Conservation (phyloP, 2,113 vertebrate genomes). For the Eptatretus burgeri region DNA sequence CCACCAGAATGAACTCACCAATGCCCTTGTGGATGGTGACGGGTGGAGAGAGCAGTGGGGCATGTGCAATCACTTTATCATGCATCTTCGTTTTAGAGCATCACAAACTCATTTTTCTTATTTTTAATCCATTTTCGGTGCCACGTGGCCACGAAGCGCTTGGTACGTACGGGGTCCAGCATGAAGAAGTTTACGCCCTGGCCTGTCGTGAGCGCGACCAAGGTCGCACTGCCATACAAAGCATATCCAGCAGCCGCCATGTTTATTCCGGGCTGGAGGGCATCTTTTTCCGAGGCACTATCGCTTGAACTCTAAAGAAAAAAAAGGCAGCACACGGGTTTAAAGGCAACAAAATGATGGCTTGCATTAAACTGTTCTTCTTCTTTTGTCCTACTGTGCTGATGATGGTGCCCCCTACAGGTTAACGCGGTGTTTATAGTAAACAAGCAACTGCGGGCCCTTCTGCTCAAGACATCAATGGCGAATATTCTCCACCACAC, state of each 20-base stretch:
- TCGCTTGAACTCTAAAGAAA: conserved; percentile 22
- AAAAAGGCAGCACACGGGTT: neutral
- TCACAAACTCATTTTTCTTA: too few species aligned
- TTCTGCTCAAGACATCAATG: too few species aligned
- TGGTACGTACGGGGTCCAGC: conserved; percentile 47
- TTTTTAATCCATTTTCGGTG: too few species aligned
- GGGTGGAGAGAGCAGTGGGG: neutral
- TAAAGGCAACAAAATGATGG: too few species aligned
- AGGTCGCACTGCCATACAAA: conserved; percentile 60
- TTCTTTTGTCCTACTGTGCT: too few species aligned
- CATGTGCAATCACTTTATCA: neutral
- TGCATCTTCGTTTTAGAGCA: too few species aligned
- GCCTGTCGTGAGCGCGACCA: conserved; percentile 62
- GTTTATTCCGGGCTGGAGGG: conserved; percentile 36
- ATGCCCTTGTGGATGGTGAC: conserved; percentile 25
- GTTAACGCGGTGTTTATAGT: too few species aligned
- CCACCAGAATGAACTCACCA: conserved; percentile 71
- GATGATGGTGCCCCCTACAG: too few species aligned
- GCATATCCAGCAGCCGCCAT: conserved; percentile 81
- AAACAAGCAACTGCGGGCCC: too few species aligned
- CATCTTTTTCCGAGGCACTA: conserved; percentile 44
- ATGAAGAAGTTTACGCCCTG: conserved; percentile 75
- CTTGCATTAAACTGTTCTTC: too few species aligned
- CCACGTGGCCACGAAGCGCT: neutral
- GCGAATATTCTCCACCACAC: too few species aligned